Conservation (phyloP, 2,797 vertebrate genomes). For the Lemur catta region DNA sequence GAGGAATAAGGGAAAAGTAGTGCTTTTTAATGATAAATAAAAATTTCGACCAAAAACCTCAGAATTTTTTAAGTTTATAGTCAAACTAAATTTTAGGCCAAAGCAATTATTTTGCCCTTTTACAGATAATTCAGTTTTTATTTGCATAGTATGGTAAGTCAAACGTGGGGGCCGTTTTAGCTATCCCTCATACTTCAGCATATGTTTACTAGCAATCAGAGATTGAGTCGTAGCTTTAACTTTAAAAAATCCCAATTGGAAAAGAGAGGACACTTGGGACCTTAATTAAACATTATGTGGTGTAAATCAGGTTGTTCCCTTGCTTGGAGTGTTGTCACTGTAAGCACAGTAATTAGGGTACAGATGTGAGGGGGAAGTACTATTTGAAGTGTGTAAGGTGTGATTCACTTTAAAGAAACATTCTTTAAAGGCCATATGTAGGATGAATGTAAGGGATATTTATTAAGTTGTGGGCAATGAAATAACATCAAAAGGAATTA, state of each 20-base stretch:
- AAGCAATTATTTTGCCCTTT: not conserved
- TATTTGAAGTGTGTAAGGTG: not conserved
- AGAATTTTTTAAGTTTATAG: not conserved
- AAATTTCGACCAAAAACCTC: not conserved
- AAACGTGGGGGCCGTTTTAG: not conserved
- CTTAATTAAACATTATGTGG: not conserved
- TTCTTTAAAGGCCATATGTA: not conserved
- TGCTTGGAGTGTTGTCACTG: not conserved
- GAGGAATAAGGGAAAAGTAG: not conserved
- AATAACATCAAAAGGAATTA: not conserved
- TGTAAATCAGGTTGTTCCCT: not conserved
- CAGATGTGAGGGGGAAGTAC: not conserved
- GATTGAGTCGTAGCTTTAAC: slow-evolving; percentile 25
- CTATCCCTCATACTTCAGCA: not conserved
- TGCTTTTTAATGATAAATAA: slow-evolving; percentile 3
- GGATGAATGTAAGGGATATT: not conserved
- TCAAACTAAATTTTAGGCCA: not conserved
- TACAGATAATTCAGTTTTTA: not conserved
- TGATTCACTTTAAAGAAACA: not conserved
- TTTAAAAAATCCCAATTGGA: slow-evolving; percentile 11
- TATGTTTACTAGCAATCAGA: not conserved
- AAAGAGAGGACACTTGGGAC: not conserved
- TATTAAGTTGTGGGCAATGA: not conserved
- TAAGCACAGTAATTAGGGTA: not conserved
- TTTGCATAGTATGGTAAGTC: slow-evolving; percentile 41